Evolutionary conservation across 2,113 vertebrate genomes (phyloP).

Genomic region (Pipra filicauda): DNA sequence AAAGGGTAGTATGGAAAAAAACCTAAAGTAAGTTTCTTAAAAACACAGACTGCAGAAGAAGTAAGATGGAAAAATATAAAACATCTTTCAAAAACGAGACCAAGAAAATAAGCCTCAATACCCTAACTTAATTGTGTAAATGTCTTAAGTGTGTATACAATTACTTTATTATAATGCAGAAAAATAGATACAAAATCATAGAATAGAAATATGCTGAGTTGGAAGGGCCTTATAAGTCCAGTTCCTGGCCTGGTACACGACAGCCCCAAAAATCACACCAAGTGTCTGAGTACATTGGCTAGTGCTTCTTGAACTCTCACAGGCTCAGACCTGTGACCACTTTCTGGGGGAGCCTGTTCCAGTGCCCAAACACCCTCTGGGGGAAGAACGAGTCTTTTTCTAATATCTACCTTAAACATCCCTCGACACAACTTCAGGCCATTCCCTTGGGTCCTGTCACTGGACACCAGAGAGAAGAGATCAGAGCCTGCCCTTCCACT

Average conservation of each 20-base stretch:
- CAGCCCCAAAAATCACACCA: too few species aligned
- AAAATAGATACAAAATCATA: neutral
- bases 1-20: neutral
- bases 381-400: neutral
- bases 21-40: neutral
- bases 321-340: neutral
- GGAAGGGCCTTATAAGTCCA: neutral
- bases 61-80: neutral
- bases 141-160: neutral
- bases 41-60: neutral
- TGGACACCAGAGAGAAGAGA: neutral
- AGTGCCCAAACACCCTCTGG: too few species aligned
- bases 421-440: neutral
- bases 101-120: neutral
- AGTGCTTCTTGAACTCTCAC: neutral
- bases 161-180: neutral
- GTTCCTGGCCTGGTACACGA: neutral
- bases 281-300: neutral
- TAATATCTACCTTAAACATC: neutral
- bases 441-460: neutral
- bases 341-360: too few species aligned
- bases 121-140: neutral
- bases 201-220: neutral
- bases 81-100: neutral
- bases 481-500: neutral